These are phyloP conservation scores for Andrena fulva DNA, from an alignment of 2,888 invertebrate species.

Conservation along the genomic window DNA sequence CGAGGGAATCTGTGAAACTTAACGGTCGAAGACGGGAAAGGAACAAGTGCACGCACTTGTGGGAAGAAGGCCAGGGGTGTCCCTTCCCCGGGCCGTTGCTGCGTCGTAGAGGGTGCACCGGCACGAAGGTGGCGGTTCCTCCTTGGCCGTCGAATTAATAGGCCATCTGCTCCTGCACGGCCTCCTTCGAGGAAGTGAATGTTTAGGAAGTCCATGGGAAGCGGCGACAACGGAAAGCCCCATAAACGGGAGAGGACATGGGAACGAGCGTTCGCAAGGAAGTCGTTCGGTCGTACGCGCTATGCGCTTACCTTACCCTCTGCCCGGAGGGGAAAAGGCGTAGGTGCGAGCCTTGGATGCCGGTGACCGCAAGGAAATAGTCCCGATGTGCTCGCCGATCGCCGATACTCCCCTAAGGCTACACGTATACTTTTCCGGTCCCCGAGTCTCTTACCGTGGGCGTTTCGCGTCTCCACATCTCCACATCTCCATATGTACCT, in stretches of 20 bases:
- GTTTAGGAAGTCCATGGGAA: slow-evolving; percentile 85
- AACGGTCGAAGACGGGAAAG: slow-evolving; percentile 70
- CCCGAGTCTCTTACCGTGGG: background rate
- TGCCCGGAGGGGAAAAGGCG: slow-evolving; percentile 18
- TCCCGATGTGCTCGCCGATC: background rate
- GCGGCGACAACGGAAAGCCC: slow-evolving; percentile 84
- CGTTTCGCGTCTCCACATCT: background rate
- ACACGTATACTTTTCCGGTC: background rate
- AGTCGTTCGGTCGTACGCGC: slow-evolving; percentile 67
- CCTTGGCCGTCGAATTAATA: slow-evolving; percentile 81
- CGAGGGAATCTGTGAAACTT: slow-evolving; percentile 67
- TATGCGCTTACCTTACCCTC: slow-evolving; percentile 27
- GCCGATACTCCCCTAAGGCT: slow-evolving; percentile 4
- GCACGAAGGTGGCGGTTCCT: slow-evolving; percentile 60
- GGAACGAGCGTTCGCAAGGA: slow-evolving; percentile 80
- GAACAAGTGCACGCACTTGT: slow-evolving; percentile 73
- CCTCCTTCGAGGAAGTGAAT: slow-evolving; percentile 82
- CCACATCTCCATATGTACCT: background rate
- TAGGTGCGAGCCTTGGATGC: slow-evolving; percentile 42
- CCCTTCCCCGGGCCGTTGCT: slow-evolving; percentile 38
- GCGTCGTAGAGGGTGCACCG: slow-evolving; percentile 41
- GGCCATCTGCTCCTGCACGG: slow-evolving; percentile 81
- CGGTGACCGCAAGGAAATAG: slow-evolving; percentile 25
- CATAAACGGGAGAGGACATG: slow-evolving; percentile 80
- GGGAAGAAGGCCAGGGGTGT: slow-evolving; percentile 60